Base-by-base conservation (phyloP, 2,113 vertebrate species). In the Aix galericulata region DNA sequence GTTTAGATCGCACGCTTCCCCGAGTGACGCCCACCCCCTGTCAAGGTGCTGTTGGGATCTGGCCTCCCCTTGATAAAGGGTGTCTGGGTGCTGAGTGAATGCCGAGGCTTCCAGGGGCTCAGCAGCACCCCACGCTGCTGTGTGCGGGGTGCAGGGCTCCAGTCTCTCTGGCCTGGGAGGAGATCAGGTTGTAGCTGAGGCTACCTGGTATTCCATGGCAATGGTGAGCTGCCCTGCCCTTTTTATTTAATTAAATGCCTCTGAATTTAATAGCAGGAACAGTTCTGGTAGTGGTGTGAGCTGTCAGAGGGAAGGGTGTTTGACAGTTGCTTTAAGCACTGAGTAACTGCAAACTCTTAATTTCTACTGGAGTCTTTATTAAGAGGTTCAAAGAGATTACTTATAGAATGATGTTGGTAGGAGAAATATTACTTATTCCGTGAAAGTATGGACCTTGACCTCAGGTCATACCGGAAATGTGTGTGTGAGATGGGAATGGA, bases 151-250 rank as follows among this genome's bases (percentile, higher is more conserved):
- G 2, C 46, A 11, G 44, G 16, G 44, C 44, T 44, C 44, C 44
- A 44, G 64, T 44, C 83, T 46, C 44, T 34, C 22, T 36, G 60
- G 46, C 78, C 64, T 34, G 18, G 34, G 63, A 72, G 26, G 23
- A 5, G 32, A 7, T 17, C 18, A 34, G 44, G 26, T 44, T 52
- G 10, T 27, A 58, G 53, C 53, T 21, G 48, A n/a, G 67, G 67
- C 36, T 44, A 3, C 26, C 53, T 17, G 23, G 11, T 8, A 17
- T 15, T 12, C 26, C 29, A 31, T 26, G 50, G 29, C 26, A 1
- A 60, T 1, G 1, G 5, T 7, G 26, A 46, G 17, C 64, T 0
- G 2, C 23, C 36, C 3, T 6, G 1, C 23, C 36, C 3, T 6
- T 0, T 40, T 40, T 40, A 40, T 40, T 40, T 40, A 40, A 40